Evolutionary conservation across 2,888 invertebrate species (phyloP), one percentile per base, ranked within the genome.

Genomic region (Drosophila affinis): DNA sequence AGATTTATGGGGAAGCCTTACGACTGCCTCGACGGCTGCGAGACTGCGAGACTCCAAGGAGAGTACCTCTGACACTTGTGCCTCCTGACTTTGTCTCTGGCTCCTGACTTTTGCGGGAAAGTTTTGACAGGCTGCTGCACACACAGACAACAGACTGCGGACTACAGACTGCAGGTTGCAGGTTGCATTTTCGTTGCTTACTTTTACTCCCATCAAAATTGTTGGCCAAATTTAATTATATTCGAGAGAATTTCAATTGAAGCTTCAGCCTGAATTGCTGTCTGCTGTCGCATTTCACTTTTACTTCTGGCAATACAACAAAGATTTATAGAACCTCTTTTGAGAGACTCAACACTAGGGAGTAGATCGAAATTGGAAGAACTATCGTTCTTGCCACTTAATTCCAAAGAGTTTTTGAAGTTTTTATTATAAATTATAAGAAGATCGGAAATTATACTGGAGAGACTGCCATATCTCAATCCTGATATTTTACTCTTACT

Each of bases 1-100:
- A 71, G 71, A 71, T 71, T 71, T 71, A 71, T 71, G 70, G 52
- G 53, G 70, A 61, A 55, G 69, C 70, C 61, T 51, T 24, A 21
- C 18, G 48, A 61, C 39, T 39, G n/a, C 39, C 39, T 2, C 7
- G n/a, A 39, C 39, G n/a, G 0, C 39, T 39, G 2, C 14, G 39
- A 29, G n/a, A 39, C 39, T 9, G 7, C 27, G 27, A 27, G 27
- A 39, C 39, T 39, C 14, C 39, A 14, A n/a, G 39, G n/a, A 39
- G 39, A 39, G 14, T 39, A 39, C 39, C 39, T 39, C 39, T 39
- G 39, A 39, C 39, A 39, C 39, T 39, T n/a, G 39, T 39, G 39
- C 39, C 39, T 39, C n/a, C 39, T 39, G 39, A 51, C 44, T 51
- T 62, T 32, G 24, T 60, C 61, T 62, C 62, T 48, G 39, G 29